phyloP scores from a whole-genome alignment of 2,888 invertebrate genomes.

The Meghimatium bilineatum region DNA sequence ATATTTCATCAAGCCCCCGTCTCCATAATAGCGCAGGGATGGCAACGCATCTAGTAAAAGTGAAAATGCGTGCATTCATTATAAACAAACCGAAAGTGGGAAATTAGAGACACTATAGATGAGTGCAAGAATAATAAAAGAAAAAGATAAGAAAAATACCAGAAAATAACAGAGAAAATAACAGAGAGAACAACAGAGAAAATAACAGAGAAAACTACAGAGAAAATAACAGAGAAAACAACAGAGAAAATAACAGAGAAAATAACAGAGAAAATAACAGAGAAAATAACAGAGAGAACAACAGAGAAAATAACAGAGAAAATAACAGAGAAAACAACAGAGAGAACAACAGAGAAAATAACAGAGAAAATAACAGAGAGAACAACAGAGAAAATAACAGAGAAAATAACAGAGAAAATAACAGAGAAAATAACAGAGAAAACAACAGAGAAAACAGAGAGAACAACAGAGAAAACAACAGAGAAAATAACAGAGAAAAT shows the following conservation, averaged over 20 bases:
- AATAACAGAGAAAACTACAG: background rate
- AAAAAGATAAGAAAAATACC: background rate
- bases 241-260: too few species aligned
- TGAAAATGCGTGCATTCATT: too few species aligned
- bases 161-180: background rate
- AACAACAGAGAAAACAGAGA: background rate
- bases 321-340: constrained; percentile 14
- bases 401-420: background rate
- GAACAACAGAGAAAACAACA: background rate
- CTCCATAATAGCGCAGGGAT: too few species aligned
- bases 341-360: background rate
- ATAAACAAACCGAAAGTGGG: too few species aligned
- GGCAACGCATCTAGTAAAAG: too few species aligned
- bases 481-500: background rate
- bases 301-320: constrained; percentile 19
- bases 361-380: constrained; percentile 1
- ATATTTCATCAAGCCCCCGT: too few species aligned
- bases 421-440: background rate
- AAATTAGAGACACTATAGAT: too few species aligned
- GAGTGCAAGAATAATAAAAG: background rate
- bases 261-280: background rate
- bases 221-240: background rate
- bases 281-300: background rate
- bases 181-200: too few species aligned
- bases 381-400: background rate